Conservation (phyloP, 2,113 vertebrate genomes). For the Gnathonemus echidnorhynchus region DNA sequence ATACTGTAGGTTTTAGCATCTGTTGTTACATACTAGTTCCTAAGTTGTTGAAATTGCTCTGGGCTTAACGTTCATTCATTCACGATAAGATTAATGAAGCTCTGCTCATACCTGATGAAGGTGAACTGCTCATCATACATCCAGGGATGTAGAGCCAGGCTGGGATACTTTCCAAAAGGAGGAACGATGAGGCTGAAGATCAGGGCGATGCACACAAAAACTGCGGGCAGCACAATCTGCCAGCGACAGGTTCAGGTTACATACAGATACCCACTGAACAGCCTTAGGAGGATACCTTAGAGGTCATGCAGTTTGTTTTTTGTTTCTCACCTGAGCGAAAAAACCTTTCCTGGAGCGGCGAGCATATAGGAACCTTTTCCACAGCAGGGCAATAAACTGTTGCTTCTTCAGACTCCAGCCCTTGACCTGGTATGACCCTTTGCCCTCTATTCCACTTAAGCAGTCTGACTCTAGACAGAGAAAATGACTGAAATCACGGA, state of each 20-base stretch:
- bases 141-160: slow-evolving; percentile 89
- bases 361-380: slow-evolving; percentile 88
- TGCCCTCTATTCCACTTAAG: slow-evolving; percentile 74
- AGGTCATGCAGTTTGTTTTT: neutral
- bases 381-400: slow-evolving; percentile 87
- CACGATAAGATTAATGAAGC: neutral
- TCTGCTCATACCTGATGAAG: slow-evolving; percentile 77
- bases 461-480: slow-evolving; percentile 69
- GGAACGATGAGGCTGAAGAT: slow-evolving; percentile 93
- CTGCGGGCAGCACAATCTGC: slow-evolving; percentile 88
- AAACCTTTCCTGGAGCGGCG: slow-evolving; percentile 90
- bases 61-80: neutral
- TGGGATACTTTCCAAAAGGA: slow-evolving; percentile 91
- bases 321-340: slow-evolving; percentile 83
- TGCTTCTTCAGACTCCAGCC: slow-evolving; percentile 85
- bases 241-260: slow-evolving; percentile 16
- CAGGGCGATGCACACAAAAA: slow-evolving; percentile 93
- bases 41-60: neutral
- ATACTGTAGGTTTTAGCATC: neutral
- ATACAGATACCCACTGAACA: neutral
- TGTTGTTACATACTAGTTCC: neutral
- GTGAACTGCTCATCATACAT: slow-evolving; percentile 93
- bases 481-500: slow-evolving; percentile 9
- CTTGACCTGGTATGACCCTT: slow-evolving; percentile 78
- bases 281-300: neutral